Evolutionary conservation across 2,113 vertebrate species (phyloP).

Genomic region (Rhizomys pruinosus): DNA sequence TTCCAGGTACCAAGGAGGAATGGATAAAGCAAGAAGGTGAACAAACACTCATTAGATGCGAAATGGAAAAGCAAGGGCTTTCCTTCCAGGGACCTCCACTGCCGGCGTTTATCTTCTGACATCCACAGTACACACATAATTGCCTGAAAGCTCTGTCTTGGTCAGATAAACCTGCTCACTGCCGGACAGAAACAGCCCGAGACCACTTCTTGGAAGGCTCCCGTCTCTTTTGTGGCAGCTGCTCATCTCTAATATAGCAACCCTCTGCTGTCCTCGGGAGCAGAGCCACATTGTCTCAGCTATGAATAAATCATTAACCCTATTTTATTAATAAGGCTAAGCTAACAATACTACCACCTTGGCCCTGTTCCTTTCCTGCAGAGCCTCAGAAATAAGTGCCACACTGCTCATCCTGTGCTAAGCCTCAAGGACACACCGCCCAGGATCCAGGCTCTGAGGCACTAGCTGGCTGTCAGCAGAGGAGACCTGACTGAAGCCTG

Average conservation of each 20-base stretch:
- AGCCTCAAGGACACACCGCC: constrained; percentile 19
- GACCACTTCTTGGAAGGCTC: constrained; percentile 73
- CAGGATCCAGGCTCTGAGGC: constrained; percentile 40
- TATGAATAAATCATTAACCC: constrained; percentile 88
- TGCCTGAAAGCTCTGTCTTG: constrained; percentile 77
- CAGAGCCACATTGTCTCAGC: constrained; percentile 82
- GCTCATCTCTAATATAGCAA: constrained; percentile 82
- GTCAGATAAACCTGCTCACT: constrained; percentile 74
- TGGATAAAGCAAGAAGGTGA: constrained; percentile 81
- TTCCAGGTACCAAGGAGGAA: constrained; percentile 74
- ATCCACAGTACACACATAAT: constrained; percentile 55
- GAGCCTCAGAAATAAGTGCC: constrained; percentile 58
- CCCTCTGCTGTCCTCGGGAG: constrained; percentile 80
- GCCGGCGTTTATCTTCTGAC: constrained; percentile 47
- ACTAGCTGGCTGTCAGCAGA: not conserved
- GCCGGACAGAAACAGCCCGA: constrained; percentile 73
- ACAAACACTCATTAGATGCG: constrained; percentile 75
- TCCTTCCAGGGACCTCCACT: constrained; percentile 45
- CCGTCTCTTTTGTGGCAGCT: constrained; percentile 77
- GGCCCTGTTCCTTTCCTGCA: constrained; percentile 72
- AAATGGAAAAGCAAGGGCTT: constrained; percentile 72
- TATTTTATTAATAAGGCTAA: constrained; percentile 88
- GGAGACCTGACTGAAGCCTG: not conserved
- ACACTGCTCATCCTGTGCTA: constrained; percentile 44
- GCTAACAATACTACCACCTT: constrained; percentile 84